Evolutionary conservation across 1,140 invertebrate species (phyloP), one percentile per base, ranked within the genome.

Genomic region (Papilio machaon): DNA sequence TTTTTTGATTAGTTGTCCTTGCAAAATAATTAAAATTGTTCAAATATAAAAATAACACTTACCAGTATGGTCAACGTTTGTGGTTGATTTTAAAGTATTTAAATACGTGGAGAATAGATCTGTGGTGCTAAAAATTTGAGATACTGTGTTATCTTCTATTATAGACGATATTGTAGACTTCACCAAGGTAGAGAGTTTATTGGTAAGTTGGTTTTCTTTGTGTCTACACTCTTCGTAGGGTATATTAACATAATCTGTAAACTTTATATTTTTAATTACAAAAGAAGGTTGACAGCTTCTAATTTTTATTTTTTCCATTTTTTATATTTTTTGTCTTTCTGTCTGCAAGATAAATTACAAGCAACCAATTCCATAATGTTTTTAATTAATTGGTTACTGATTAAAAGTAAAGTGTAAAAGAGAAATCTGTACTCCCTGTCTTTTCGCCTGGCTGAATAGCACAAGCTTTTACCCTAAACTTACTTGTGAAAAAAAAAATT

Each of bases 171-270:
- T 54, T 30, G 74, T 54, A 9, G 19, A 30, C 74, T 30, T 10
- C 9, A 15, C 19, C 13, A 38, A 17, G 11, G 46, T 76, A 35
- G 49, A 76, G 2, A 3, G 8, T 35, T 58, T 54, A 23, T 76
- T 76, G 23, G 10, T 17, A 52, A 9, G 2, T 76, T 78, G 30
- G 0, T 60, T 78, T 60, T 58, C 52, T 17, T 78, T 9, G 13
- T 60, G 9, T 60, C 10, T 1, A 43, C 76, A 78, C 11, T 78
- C 54, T 19, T 78, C 15, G 38, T n/a, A 19, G 38, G 76, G 35
- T 78, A 78, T 64, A 60, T 58, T 58, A 78, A 78, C 8, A 54
- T 78, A 60, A 38, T 78, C 76, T 78, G 54, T 80, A 79, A 82
- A 43, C n/a, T 4, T 43, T 43, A 30, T 30, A 54, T 15, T 54